Evolutionary conservation across 2,888 invertebrate species (phyloP).

Genomic region (Caenorhabditis zanzibari): DNA sequence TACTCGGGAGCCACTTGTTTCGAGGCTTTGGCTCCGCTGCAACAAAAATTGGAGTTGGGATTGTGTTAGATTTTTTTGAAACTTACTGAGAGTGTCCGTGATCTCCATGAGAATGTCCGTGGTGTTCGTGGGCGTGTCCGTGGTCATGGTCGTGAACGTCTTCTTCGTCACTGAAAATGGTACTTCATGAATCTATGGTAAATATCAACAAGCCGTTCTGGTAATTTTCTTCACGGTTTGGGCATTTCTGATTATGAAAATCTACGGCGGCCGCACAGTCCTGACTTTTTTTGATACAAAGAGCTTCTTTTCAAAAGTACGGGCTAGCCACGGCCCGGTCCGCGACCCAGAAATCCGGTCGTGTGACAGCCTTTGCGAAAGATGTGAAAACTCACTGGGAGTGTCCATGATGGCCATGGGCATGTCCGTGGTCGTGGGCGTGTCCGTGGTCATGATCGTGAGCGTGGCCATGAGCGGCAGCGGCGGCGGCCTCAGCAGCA

Average conservation of each 20-base stretch:
- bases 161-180: slow-evolving; percentile 27
- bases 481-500: slow-evolving; percentile 31
- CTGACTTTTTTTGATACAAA: no score
- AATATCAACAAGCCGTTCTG: no score
- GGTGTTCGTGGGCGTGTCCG: slow-evolving; percentile 68
- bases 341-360: no score
- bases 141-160: slow-evolving; percentile 66
- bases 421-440: slow-evolving; percentile 70
- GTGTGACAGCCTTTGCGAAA: no score
- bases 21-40: slow-evolving; percentile 36
- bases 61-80: no score
- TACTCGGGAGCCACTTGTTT: slow-evolving; percentile 53
- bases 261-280: no score
- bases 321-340: no score
- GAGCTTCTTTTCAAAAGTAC: no score
- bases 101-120: slow-evolving; percentile 69
- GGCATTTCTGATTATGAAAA: no score
- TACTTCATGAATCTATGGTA: not conserved
- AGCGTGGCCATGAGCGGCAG: slow-evolving; percentile 54
- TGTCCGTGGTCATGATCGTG: slow-evolving; percentile 69
- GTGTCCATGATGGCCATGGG: slow-evolving; percentile 66
- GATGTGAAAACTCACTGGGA: slow-evolving; percentile 26
- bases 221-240: no score
- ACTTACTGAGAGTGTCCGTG: slow-evolving; percentile 52
- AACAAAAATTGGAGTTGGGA: not conserved